Percentiles rank a stretch among this genome's conserved stretches.
Evolutionary conservation across 2,888 invertebrate genomes (phyloP).

Genomic region (Andrena bucephala): DNA sequence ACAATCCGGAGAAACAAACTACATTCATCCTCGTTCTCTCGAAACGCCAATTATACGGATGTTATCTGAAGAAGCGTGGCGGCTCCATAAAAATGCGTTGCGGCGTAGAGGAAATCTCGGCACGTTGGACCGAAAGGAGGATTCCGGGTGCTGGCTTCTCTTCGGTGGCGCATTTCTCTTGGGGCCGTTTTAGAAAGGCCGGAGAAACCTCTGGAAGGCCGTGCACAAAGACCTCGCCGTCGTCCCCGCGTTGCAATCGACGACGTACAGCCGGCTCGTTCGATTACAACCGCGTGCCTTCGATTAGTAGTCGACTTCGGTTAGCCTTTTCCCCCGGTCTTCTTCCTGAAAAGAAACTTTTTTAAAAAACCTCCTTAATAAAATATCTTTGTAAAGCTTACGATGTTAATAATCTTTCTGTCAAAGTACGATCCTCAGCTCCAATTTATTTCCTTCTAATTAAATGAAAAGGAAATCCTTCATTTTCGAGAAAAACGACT

Average conservation of each 20-base stretch:
- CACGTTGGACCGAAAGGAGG: conserved; percentile 32
- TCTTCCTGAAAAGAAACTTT: too few species aligned
- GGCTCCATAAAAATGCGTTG: neutral
- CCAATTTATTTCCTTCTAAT: too few species aligned
- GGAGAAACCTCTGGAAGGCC: conserved; percentile 77
- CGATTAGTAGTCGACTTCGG: too few species aligned
- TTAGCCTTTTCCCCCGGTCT: too few species aligned
- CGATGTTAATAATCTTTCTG: too few species aligned
- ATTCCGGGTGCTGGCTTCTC: conserved; percentile 51
- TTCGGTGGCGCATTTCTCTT: conserved; percentile 64
- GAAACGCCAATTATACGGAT: neutral
- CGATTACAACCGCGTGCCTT: too few species aligned
- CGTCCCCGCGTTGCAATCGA: conserved; percentile 39
- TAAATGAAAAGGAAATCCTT: too few species aligned
- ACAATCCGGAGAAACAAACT: too few species aligned
- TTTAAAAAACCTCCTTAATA: too few species aligned
- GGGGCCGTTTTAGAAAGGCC: conserved; percentile 69
- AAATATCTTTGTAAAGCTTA: too few species aligned
- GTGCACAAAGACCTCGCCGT: conserved; percentile 57
- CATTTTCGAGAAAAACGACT: too few species aligned
- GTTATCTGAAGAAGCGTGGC: neutral
- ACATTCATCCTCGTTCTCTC: neutral
- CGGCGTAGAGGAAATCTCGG: neutral
- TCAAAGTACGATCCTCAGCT: too few species aligned
- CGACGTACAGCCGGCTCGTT: conserved; percentile 28